phyloP scores from a whole-genome alignment of 2,113 vertebrate species.

The Rhinolophus sinicus region DNA sequence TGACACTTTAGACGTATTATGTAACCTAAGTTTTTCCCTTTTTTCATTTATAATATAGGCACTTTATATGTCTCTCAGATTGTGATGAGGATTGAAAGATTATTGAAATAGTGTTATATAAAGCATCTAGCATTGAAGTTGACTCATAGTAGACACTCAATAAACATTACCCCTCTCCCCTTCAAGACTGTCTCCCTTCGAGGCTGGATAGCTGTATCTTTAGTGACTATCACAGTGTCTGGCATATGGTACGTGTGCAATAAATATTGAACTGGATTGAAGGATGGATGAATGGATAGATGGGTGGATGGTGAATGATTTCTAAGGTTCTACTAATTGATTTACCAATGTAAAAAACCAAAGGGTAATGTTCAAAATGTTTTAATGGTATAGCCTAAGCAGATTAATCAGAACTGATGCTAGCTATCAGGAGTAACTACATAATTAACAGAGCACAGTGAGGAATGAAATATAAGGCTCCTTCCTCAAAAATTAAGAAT shows the following conservation, averaged over 20 bases:
- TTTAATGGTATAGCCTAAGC: neutral
- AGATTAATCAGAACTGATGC: neutral
- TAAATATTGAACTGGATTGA: neutral
- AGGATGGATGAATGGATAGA: neutral
- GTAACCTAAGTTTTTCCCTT: neutral
- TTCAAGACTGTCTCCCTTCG: neutral
- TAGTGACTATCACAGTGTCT: neutral
- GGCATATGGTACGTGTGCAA: neutral
- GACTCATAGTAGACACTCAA: neutral
- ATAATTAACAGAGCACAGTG: neutral
- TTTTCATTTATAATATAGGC: neutral
- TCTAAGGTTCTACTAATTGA: neutral
- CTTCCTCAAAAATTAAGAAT: neutral
- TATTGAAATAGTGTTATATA: neutral
- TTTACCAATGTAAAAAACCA: neutral
- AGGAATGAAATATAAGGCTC: neutral
- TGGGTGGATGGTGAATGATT: neutral
- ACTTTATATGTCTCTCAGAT: neutral
- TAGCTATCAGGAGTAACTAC: neutral
- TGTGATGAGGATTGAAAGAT: neutral
- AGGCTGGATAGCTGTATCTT: neutral
- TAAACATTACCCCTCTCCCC: neutral
- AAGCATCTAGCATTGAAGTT: neutral
- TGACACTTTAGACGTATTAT: neutral
- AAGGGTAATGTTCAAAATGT: neutral